These are phyloP conservation scores for Sebastes hopkinsi DNA, from an alignment of 2,797 vertebrate species.

Conservation along the genomic window DNA sequence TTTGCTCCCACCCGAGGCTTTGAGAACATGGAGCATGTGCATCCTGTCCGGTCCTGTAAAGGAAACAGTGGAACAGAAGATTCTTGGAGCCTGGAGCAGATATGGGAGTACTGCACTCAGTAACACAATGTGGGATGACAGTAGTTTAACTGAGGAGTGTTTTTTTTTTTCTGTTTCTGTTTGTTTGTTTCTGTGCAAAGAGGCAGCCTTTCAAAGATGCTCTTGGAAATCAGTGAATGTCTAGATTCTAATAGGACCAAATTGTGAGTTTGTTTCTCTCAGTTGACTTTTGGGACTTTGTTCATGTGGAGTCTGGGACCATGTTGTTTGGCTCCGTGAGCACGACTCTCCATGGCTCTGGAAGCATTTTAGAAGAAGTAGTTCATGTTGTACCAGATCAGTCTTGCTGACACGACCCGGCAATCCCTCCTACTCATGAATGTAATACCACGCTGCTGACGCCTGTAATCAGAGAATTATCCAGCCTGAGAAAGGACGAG, in stretches of 20 bases:
- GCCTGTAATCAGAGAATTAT: constrained; percentile 42
- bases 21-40: constrained; percentile 65
- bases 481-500: constrained; percentile 24
- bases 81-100: constrained; percentile 58
- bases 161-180: neutral
- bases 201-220: constrained; percentile 1
- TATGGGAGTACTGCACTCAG: constrained; percentile 43
- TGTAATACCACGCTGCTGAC: neutral
- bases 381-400: constrained; percentile 30
- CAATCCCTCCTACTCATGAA: constrained; percentile 2
- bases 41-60: constrained; percentile 66
- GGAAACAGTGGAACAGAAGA: constrained; percentile 52
- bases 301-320: neutral
- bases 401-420: constrained; percentile 10
- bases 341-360: neutral
- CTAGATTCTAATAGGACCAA: constrained; percentile 21
- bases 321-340: neutral
- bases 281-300: neutral
- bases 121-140: constrained; percentile 47
- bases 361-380: constrained; percentile 28
- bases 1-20: constrained; percentile 56
- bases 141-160: constrained; percentile 27
- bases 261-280: constrained; percentile 11
- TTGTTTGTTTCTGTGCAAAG: constrained; percentile 8
- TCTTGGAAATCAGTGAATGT: neutral